Base-by-base conservation (phyloP, 2,888 invertebrate species). In the Boloria selene region DNA sequence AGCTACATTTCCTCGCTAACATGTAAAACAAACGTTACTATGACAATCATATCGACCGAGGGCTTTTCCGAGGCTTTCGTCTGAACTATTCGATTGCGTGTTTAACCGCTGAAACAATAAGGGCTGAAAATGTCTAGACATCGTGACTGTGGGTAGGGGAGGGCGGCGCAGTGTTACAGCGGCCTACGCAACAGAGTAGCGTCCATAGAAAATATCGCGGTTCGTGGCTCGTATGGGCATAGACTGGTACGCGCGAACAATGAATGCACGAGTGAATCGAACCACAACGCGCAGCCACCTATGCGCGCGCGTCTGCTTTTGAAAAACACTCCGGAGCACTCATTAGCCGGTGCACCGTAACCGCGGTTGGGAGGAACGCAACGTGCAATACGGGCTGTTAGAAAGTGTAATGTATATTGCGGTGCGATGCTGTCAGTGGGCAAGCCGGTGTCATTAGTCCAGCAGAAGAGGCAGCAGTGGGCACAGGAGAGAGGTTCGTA, bases 391-490 rank as follows among this genome's bases (percentile, higher is more conserved):
- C 86, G 84, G 82, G 81, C 78, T 78, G 83, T 90, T 90, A 88
- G 90, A 90, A 90, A 90, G 89, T 90, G 90, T 88, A 85, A 89
- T 90, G 90, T 83, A 81, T 82, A 84, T 80, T 81, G 83, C 75
- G 72, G 85, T 87, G 90, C 88, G 86, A 91, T 91, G 92, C 86
- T 91, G 88, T 87, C 91, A 74, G 90, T 91, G 83, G 86, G 87
- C 83, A 90, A 90, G 82, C 87, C 87, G 77, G 84, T 87, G 77
- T 95, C 96, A 73, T 91, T 97, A 83, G 93, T 97, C 79, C 97
- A 98, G 93, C 95, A 96, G 90, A 98, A 98, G 90, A 95, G 96
- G 86, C 93, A 96, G 80, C 98, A 98, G 94, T 98, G 98, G 98
- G 97, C 97, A 76, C 95, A 94, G 87, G 98, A 98, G 93, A 94